Base-by-base conservation (phyloP, 2,888 invertebrate species). In the Clitarchus hookeri region DNA sequence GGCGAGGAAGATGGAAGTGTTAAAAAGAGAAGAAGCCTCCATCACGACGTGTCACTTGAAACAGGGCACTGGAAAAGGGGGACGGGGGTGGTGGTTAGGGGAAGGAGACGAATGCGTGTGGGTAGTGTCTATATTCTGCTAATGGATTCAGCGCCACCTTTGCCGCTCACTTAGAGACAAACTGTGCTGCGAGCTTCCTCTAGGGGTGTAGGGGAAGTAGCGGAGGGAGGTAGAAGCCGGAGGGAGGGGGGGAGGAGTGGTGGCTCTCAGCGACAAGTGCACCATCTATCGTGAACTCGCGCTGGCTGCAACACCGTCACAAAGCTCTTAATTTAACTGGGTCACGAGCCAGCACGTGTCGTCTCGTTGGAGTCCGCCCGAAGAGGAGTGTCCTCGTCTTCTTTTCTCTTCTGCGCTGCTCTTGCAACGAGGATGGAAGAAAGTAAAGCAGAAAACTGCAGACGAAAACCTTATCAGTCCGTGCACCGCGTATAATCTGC, bases 81-180 rank as follows among this genome's bases (percentile, higher is more conserved):
- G 36, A 4, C 2, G 36, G 36, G 36, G 36, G 36, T 1, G 36
- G 1, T 1, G 36, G 1, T 36, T 36, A 53, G 19, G 53, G 8
- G 53, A 53, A 53, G 53, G 53, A 65, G 65, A 65, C 23, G n/a
- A 19, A 65, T 65, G 65, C 65, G 23, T 23, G 65, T 23, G 65
- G 65, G 23, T 65, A 65, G 65, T 65, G 65, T 65, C 65, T 85
- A 85, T 85, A 85, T 85, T 85, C 85, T 83, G 44, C 85, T 85
- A 85, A 85, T 85, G 85, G 85, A 85, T 85, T 85, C 85, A 83
- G 44, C 77, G 36, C 77, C 26, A 65, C 83, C 85, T 44, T 65
- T n/a, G 65, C n/a, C 44, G 85, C 83, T 44, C 85, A 85, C 85
- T 85, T 85, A 85, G 85, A 85, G 85, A 84, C 85, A 65, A 65